Percentiles rank a stretch among this genome's conserved stretches.
Conservation (phyloP, 2,797 vertebrate genomes). For the Chlorospingus flavigularis region DNA sequence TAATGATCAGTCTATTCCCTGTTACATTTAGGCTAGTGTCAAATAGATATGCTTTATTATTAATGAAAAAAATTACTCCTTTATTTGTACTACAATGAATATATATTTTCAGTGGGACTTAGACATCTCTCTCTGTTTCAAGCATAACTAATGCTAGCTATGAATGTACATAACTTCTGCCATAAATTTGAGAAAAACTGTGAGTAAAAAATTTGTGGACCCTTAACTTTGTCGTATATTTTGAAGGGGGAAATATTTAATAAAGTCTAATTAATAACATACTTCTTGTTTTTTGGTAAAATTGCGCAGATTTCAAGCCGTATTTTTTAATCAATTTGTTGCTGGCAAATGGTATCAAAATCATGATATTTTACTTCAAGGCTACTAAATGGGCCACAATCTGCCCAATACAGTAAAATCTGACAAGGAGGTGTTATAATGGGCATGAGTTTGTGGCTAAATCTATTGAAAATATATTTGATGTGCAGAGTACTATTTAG, state of each 20-base stretch:
- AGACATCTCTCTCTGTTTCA: background rate
- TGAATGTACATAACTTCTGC: background rate
- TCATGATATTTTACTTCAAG: background rate
- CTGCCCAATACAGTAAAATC: background rate
- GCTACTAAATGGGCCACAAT: background rate
- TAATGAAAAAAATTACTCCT: background rate
- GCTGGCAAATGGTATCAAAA: background rate
- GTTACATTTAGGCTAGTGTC: background rate
- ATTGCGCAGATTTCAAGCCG: accelerated
- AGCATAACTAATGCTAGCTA: background rate
- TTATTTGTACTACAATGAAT: background rate
- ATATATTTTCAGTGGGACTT: background rate
- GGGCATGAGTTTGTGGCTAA: background rate
- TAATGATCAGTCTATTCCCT: background rate
- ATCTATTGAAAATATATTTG: background rate
- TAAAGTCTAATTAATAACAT: background rate
- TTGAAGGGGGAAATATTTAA: background rate
- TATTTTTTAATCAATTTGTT: background rate
- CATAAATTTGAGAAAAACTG: background rate
- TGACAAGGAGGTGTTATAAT: background rate
- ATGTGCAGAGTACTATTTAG: background rate
- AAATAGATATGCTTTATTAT: background rate
- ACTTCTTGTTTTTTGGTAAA: background rate
- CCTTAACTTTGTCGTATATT: background rate
- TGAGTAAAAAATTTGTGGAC: background rate